These are phyloP conservation scores for Xestoiulus laeticollis DNA, from an alignment of 2,888 invertebrate species.

Conservation along the genomic window DNA sequence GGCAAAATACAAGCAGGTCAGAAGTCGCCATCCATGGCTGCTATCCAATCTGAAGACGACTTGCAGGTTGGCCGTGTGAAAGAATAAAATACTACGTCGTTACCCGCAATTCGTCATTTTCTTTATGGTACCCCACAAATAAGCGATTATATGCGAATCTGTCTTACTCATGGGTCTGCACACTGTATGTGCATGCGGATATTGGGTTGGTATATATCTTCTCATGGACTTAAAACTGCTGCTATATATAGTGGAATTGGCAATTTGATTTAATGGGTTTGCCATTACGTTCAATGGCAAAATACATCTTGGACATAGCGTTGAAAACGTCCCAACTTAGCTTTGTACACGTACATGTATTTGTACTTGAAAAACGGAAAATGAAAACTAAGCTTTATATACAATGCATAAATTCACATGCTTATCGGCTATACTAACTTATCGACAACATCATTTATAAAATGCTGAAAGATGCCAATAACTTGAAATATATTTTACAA, in stretches of 20 bases:
- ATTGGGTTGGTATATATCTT: not conserved
- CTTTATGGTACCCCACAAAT: not conserved
- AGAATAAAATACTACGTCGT: not conserved
- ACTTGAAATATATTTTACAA: not conserved
- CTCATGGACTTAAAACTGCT: not conserved
- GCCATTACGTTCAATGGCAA: not conserved
- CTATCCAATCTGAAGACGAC: not conserved
- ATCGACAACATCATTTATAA: not conserved
- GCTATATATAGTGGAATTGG: not conserved
- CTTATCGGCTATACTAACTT: not conserved
- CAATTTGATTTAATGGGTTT: constrained; percentile 17
- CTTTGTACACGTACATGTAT: not conserved
- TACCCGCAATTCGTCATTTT: constrained; percentile 19
- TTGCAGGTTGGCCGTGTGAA: not conserved
- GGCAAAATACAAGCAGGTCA: not conserved
- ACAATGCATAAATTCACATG: not conserved
- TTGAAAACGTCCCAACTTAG: not conserved
- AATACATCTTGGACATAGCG: not conserved
- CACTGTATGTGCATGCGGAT: not conserved
- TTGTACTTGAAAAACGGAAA: not conserved
- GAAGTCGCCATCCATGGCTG: not conserved
- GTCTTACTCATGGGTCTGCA: not conserved
- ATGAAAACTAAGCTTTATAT: not conserved
- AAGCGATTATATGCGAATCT: constrained; percentile 29
- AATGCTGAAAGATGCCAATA: not conserved